Evolutionary conservation across 2,888 invertebrate species (phyloP).

Genomic region (Drosophila stalkeri): DNA sequence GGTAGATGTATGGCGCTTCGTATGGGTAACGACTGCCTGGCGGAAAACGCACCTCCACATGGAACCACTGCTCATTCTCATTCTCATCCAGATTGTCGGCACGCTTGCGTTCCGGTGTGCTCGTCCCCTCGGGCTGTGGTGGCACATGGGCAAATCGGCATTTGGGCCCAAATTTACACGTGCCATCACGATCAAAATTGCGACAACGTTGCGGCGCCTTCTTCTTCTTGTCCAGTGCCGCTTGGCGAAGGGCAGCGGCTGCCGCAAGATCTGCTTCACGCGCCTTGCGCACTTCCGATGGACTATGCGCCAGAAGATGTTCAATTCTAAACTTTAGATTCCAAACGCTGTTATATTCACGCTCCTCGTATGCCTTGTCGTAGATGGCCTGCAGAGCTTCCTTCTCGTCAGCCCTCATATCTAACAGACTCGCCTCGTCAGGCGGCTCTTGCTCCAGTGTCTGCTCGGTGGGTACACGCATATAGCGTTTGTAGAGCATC

Average conservation of each 20-base stretch:
- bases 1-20: slow-evolving; percentile 90
- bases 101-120: slow-evolving; percentile 51
- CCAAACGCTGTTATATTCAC: slow-evolving; percentile 90
- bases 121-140: slow-evolving; percentile 59
- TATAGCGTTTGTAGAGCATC: slow-evolving; percentile 90
- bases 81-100: slow-evolving; percentile 70
- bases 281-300: slow-evolving; percentile 85
- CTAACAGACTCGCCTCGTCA: slow-evolving; percentile 87
- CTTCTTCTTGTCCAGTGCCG: slow-evolving; percentile 67
- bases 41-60: slow-evolving; percentile 91
- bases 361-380: slow-evolving; percentile 89
- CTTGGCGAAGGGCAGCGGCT: slow-evolving; percentile 82
- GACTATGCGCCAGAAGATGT: slow-evolving; percentile 87
- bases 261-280: slow-evolving; percentile 82
- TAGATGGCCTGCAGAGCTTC: slow-evolving; percentile 92
- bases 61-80: slow-evolving; percentile 86
- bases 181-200: slow-evolving; percentile 86
- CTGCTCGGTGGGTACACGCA: slow-evolving; percentile 64
- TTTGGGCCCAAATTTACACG: slow-evolving; percentile 90
- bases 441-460: slow-evolving; percentile 28
- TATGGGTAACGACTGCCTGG: slow-evolving; percentile 90
- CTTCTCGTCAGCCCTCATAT: slow-evolving; percentile 90
- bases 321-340: slow-evolving; percentile 89
- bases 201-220: slow-evolving; percentile 86
- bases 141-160: slow-evolving; percentile 90